Conservation (phyloP, 2,113 vertebrate genomes). For the Cebus imitator region DNA sequence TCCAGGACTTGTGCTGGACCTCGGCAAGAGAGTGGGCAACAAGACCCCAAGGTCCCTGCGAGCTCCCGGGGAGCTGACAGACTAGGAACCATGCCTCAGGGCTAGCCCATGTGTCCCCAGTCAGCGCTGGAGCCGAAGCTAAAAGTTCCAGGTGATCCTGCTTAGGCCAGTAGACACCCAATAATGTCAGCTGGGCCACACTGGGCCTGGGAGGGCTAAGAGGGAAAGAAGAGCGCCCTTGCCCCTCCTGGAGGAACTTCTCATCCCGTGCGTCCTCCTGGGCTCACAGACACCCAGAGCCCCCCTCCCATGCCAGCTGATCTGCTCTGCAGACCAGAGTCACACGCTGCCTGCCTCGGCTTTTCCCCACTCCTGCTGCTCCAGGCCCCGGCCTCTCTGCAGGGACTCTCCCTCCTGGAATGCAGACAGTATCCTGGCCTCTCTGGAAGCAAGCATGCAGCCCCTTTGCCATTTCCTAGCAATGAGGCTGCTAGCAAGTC, state of each 20-base stretch:
- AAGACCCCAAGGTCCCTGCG: neutral
- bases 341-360: neutral
- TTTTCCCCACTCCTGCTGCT: fast-evolving
- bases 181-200: neutral
- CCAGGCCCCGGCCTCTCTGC: neutral
- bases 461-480: neutral
- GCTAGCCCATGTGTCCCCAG: neutral
- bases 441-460: fast-evolving
- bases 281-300: neutral
- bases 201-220: neutral
- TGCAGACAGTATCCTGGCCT: neutral
- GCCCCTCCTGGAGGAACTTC: no score
- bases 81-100: neutral
- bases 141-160: neutral
- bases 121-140: neutral
- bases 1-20: neutral
- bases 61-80: neutral
- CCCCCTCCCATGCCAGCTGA: neutral
- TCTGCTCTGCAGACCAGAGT: neutral
- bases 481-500: neutral
- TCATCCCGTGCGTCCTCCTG: neutral
- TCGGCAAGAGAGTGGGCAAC: neutral
- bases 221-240: neutral
- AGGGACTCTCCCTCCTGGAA: neutral
- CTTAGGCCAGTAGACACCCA: neutral